Evolutionary conservation across 1,140 invertebrate genomes (phyloP).

Genomic region (Subanguina moxae): DNA sequence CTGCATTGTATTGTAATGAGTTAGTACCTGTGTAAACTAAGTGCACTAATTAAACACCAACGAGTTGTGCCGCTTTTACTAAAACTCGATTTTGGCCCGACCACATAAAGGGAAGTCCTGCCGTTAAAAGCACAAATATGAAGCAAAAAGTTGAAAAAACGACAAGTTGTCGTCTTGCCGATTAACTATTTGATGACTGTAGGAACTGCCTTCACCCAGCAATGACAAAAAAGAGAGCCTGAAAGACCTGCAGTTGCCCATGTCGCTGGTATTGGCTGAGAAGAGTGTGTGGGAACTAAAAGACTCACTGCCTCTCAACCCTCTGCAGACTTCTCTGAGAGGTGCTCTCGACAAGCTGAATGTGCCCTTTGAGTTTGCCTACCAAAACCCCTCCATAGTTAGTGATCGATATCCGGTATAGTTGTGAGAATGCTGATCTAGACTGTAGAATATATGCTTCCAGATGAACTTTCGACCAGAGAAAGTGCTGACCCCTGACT

Average conservation of each 20-base stretch:
- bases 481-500: slow-evolving; percentile 16
- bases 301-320: background rate
- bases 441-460: background rate
- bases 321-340: background rate
- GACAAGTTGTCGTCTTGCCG: background rate
- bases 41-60: no score
- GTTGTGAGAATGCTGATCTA: background rate
- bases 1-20: no score
- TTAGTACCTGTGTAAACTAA: no score
- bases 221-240: background rate
- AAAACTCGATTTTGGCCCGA: no score
- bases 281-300: slow-evolving; percentile 2
- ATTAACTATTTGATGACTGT: background rate
- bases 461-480: slow-evolving; percentile 16
- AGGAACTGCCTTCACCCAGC: slow-evolving; percentile 7
- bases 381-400: slow-evolving; percentile 19
- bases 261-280: slow-evolving; percentile 6
- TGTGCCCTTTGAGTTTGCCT: slow-evolving; percentile 9
- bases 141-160: no score
- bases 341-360: background rate
- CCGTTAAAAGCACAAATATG: no score
- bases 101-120: no score
- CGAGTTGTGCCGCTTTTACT: no score
- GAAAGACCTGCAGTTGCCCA: background rate
- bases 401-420: slow-evolving; percentile 23